Conservation (phyloP, 2,888 invertebrate species). For the Chelonus formosanus region DNA sequence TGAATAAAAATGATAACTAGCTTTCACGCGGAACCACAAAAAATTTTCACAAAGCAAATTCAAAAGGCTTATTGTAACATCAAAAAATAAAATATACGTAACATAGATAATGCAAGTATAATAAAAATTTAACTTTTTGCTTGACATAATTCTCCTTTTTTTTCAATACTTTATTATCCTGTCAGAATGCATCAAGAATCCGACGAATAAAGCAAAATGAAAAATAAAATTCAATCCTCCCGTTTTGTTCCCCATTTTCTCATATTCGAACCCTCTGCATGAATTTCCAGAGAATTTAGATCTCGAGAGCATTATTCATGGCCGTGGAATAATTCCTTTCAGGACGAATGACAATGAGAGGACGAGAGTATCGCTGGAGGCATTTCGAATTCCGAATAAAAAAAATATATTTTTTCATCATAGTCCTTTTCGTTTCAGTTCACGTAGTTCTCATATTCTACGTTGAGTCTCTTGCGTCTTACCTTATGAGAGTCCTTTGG, state of each 20-base stretch:
- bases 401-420: slow-evolving; percentile 10
- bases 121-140: neutral
- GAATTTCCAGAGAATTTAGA: slow-evolving; percentile 28
- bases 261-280: slow-evolving; percentile 2
- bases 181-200: slow-evolving; percentile 8
- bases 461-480: neutral
- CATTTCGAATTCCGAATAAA: slow-evolving; percentile 10
- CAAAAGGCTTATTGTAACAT: no score
- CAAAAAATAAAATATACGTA: no score
- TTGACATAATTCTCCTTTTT: neutral
- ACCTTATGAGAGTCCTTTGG: neutral
- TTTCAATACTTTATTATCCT: slow-evolving; percentile 2
- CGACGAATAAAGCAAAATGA: neutral
- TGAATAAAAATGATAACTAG: no score
- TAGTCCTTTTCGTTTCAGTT: slow-evolving; percentile 10
- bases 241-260: slow-evolving; percentile 1
- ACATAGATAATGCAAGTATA: no score
- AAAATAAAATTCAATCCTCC: slow-evolving; percentile 13
- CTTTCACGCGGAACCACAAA: no score
- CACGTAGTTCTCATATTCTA: slow-evolving; percentile 12
- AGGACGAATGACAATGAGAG: slow-evolving; percentile 28
- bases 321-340: slow-evolving; percentile 30
- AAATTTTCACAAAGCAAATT: no score
- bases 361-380: slow-evolving; percentile 15
- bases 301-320: slow-evolving; percentile 29